Base-by-base conservation (phyloP, 2,113 vertebrate genomes). In the Nesogale talazaci region DNA sequence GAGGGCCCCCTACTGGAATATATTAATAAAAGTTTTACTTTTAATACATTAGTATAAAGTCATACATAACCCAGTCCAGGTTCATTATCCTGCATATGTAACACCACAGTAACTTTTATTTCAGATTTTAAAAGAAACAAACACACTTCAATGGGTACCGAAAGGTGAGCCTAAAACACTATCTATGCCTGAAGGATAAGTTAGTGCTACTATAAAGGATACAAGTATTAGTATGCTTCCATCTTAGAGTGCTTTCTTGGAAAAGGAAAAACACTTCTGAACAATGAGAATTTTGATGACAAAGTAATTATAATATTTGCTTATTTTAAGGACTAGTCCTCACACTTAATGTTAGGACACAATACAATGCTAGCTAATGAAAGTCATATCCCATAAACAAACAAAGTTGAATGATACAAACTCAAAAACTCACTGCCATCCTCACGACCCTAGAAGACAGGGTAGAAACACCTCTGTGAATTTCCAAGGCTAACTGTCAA, bases 41-140 rank as follows among this genome's bases (percentile, higher is more conserved):
- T 76, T 92, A 59, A 69, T 8, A 31, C 65, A 79, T 8, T 74
- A 29, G 25, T 40, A 79, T 31, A 94, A 88, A 91, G 17, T 7
- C 3, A 83, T 88, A 89, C 19, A 88, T 56, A 94, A 75, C 86
- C 36, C 31, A 59, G 27, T 27, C 70, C 17, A 72, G 74, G 19
- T 57, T 74, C 61, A 92, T 56, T 94, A 61, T 34, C 34, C 61
- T 29, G 92, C 23, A 77, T 1, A 83, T 20, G 4, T 52, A 38
- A 79, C 31, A 67, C 70, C 9, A 85, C 65, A 91, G 42, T 83
- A 91, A 17, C 31, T 70, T 70, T 69, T 57, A 25, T 91, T 59
- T 78, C 36, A 89, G 72, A 92, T 61, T 95, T 92, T 84, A 63
- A 80, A 92, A 67, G 31, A 91, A 89, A 52, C 75, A 38, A 75